A percentile compares a stretch with the other conserved stretches of the same genome.
These are phyloP conservation scores for Pseudopipra pipra DNA, from an alignment of 2,113 vertebrate genomes.

Conservation along the genomic window DNA sequence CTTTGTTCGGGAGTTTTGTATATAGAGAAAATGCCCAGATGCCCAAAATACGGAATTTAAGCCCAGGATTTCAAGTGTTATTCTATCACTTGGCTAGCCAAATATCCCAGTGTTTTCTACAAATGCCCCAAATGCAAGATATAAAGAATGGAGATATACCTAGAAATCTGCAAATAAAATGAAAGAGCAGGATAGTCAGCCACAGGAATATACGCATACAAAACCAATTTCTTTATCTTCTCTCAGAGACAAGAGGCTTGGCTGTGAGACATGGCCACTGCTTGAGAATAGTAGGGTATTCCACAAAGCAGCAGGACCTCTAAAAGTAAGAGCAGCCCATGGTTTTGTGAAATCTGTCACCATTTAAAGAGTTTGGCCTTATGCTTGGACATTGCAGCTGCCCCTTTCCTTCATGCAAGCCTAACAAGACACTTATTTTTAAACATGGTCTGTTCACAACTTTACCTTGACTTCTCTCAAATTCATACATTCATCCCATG, in stretches of 20 bases:
- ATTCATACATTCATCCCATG: constrained; percentile 99
- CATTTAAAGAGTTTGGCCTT: background rate
- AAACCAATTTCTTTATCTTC: background rate
- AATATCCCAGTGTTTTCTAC: background rate
- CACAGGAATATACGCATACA: background rate
- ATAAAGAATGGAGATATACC: background rate
- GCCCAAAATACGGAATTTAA: background rate
- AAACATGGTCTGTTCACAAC: background rate
- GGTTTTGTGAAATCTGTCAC: background rate
- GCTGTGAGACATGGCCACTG: background rate
- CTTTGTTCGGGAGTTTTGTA: background rate
- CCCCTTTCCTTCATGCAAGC: background rate
- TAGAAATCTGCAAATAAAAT: background rate
- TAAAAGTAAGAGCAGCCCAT: background rate
- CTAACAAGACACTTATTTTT: background rate
- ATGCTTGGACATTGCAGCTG: background rate
- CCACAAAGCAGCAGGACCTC: background rate
- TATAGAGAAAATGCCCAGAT: background rate
- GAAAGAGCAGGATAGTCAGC: background rate
- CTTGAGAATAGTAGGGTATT: background rate
- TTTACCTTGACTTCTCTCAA: constrained; percentile 97
- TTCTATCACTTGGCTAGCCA: background rate
- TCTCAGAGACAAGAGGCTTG: background rate
- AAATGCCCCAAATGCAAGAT: background rate
- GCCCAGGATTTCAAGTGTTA: background rate